Evolutionary conservation across 2,888 invertebrate genomes (phyloP).

Genomic region (Melanostoma mellinum): DNA sequence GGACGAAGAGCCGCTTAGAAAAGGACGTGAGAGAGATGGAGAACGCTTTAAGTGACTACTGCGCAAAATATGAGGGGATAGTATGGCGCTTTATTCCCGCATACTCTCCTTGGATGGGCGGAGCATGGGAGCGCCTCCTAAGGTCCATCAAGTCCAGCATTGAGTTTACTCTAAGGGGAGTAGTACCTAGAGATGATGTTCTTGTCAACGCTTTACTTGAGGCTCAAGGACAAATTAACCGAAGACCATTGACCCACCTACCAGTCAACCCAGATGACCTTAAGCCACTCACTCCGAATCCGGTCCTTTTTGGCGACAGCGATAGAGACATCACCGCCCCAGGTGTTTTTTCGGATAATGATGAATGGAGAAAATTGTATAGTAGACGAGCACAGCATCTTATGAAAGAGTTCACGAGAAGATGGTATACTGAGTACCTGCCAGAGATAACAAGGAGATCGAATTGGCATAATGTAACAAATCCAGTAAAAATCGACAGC

Average conservation of each 20-base stretch:
- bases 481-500: constrained; percentile 15
- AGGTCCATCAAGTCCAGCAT: constrained; percentile 1
- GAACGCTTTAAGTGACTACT: background rate
- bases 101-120: constrained; percentile 9
- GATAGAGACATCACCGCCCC: constrained; percentile 18
- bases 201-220: constrained; percentile 6
- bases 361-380: constrained; percentile 24
- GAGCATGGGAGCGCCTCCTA: constrained; percentile 14
- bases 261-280: constrained; percentile 14
- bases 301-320: constrained; percentile 10
- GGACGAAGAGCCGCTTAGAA: background rate
- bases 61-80: background rate
- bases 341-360: background rate
- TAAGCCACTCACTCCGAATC: constrained; percentile 31
- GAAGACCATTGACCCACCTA: constrained; percentile 13
- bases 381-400: constrained; percentile 23
- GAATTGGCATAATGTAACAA: constrained; percentile 13
- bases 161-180: constrained; percentile 7
- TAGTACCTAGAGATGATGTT: constrained; percentile 22
- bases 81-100: constrained; percentile 12
- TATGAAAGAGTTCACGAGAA: constrained; percentile 1
- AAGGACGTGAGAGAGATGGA: constrained; percentile 12
- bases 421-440: constrained; percentile 13
- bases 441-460: constrained; percentile 16
- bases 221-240: constrained; percentile 21